A percentile compares a stretch with the other conserved stretches of the same genome.
Conservation (phyloP, 2,888 invertebrate species). For the Seladonia tumulorum region DNA sequence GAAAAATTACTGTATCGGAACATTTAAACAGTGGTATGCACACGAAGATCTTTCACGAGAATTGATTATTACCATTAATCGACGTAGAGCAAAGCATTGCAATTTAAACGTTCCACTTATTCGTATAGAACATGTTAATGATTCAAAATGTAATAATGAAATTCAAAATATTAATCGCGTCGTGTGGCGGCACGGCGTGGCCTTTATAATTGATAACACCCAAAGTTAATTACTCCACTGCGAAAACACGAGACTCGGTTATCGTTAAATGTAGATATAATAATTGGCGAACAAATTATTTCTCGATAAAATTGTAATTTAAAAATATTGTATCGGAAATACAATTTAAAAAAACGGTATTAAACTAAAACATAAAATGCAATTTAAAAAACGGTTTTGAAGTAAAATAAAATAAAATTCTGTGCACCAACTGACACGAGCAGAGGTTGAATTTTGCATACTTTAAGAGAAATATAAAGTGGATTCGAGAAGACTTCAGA, state of each 20-base stretch:
- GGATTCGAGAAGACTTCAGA: background rate
- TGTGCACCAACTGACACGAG: background rate
- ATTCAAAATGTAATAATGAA: background rate
- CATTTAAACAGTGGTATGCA: background rate
- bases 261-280: background rate
- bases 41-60: background rate
- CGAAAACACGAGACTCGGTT: background rate
- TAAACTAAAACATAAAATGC: background rate
- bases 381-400: too few relatives aligned
- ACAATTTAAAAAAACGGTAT: background rate
- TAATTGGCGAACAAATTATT: background rate
- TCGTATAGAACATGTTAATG: background rate
- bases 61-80: background rate
- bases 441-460: background rate
- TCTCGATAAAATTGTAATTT: background rate
- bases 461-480: background rate
- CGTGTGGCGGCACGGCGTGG: background rate
- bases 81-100: background rate
- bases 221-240: background rate
- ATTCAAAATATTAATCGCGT: slow-evolving; percentile 4
- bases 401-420: background rate
- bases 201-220: background rate
- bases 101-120: background rate
- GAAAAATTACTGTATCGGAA: background rate
- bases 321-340: background rate